Evolutionary conservation across 2,888 invertebrate species (phyloP), one percentile per base, ranked within the genome.

Genomic region (Temnothorax ravouxi): DNA sequence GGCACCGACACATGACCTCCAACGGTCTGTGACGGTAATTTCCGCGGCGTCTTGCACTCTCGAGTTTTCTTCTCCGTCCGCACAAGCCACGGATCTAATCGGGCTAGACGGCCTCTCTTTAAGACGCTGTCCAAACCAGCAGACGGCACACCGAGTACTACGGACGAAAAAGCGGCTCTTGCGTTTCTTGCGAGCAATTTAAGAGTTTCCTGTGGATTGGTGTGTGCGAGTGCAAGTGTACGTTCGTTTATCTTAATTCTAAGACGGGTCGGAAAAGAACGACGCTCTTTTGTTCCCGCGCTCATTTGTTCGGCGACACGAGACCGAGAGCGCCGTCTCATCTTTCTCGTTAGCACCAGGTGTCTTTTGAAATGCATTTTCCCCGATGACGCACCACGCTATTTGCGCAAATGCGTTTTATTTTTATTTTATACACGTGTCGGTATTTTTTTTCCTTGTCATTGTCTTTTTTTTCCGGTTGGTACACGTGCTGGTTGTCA

Each of bases 161-260:
- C 38, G 25, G 25, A 72, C 47, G 79, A 80, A 80, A 80, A 80
- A 80, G 50, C 79, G 47, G 38, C 69, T 34, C 34, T 34, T 44
- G 18, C 44, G 79, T 38, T 71, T 80, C 59, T 80, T 72, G 79
- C 59, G 59, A 50, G 38, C 59, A 80, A 80, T 80, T 80, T 61
- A 61, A 62, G 66, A 76, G 61, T 85, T 79, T 44, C 62, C 59
- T 52, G 50, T 61, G 79, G 66, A 64, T 56, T 74, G 50, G 56
- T 71, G 69, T 34, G 79, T 13, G 25, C 47, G 47, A 29, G 29
- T 13, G 44, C 44, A 25, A 47, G 38, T 72, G 77, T 83, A 82
- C 84, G 71, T 86, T 79, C 86, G 76, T 88, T 88, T 83, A 88
- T 87, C 88, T 84, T 72, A 71, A 75, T 67, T 79, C 69, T 18